Percentiles rank a stretch among this genome's conserved stretches.
These are phyloP conservation scores for Tetrao urogallus DNA, from an alignment of 2,113 vertebrate species.

Conservation along the genomic window DNA sequence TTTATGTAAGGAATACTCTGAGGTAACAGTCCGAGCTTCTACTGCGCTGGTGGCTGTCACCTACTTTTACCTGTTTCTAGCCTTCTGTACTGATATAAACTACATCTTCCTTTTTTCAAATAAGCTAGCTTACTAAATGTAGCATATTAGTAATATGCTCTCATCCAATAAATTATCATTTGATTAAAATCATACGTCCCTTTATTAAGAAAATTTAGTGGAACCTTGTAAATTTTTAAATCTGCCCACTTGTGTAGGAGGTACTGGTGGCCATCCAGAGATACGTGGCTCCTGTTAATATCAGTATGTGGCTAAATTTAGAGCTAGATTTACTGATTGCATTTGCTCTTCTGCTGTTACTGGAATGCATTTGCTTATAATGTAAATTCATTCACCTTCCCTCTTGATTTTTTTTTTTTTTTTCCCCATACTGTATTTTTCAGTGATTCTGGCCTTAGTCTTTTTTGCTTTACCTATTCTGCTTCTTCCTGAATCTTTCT, in stretches of 20 bases:
- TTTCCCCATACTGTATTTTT: no score
- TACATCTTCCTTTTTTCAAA: neutral
- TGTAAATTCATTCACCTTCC: no score
- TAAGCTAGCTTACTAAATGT: neutral
- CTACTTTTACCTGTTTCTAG: accelerated
- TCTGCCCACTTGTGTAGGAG: no score
- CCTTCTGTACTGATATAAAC: neutral
- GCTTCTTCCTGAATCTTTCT: no score
- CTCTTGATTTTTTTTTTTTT: no score
- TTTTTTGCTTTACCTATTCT: no score
- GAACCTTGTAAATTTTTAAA: neutral
- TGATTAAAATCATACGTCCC: neutral
- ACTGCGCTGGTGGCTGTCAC: neutral
- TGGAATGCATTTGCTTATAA: neutral
- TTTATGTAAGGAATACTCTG: neutral
- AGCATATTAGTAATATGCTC: neutral
- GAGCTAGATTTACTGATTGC: neutral
- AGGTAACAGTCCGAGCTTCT: neutral
- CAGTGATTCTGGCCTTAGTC: no score
- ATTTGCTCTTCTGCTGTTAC: neutral
- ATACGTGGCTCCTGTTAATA: neutral
- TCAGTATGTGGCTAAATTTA: neutral
- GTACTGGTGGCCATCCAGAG: neutral
- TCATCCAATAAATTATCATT: neutral
- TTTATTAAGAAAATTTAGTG: neutral